Conservation (phyloP, 2,888 invertebrate genomes). For the Eilema caniola region DNA sequence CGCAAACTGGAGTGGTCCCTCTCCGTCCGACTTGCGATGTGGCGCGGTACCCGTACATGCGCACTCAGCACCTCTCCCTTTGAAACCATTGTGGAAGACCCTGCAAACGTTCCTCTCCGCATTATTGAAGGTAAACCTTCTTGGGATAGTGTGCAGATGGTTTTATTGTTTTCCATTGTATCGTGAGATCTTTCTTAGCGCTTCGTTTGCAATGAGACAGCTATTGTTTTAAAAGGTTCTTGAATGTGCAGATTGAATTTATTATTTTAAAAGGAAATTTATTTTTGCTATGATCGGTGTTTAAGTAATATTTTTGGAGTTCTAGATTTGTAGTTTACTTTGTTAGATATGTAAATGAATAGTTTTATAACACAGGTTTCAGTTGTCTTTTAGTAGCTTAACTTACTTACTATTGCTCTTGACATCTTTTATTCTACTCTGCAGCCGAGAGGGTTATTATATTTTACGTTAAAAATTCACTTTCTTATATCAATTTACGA, state of each 20-base stretch:
- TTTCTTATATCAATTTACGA: no score
- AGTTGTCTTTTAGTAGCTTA: no score
- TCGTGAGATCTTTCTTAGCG: constrained; percentile 39
- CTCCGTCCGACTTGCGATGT: constrained; percentile 61
- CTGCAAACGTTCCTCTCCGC: constrained; percentile 71
- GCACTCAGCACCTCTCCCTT: constrained; percentile 74
- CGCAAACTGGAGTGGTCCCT: constrained; percentile 70
- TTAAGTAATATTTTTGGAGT: background rate
- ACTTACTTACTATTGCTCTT: no score
- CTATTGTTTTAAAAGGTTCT: constrained; percentile 13
- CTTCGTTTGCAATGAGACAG: constrained; percentile 26
- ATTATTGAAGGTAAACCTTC: constrained; percentile 77
- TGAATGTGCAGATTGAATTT: constrained; percentile 13
- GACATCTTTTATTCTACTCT: no score
- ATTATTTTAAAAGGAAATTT: background rate
- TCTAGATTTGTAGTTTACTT: background rate
- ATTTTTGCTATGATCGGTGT: background rate
- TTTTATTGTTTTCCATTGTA: constrained; percentile 58
- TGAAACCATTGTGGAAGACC: constrained; percentile 75
- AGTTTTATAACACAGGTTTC: no score
- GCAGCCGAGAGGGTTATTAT: no score
- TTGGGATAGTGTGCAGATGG: constrained; percentile 63
- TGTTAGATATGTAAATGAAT: no score
- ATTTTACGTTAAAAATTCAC: no score
- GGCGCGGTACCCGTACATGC: constrained; percentile 76